These are phyloP conservation scores for Enteromius afrohamiltoni DNA, from an alignment of 2,797 vertebrate genomes.

Conservation along the genomic window DNA sequence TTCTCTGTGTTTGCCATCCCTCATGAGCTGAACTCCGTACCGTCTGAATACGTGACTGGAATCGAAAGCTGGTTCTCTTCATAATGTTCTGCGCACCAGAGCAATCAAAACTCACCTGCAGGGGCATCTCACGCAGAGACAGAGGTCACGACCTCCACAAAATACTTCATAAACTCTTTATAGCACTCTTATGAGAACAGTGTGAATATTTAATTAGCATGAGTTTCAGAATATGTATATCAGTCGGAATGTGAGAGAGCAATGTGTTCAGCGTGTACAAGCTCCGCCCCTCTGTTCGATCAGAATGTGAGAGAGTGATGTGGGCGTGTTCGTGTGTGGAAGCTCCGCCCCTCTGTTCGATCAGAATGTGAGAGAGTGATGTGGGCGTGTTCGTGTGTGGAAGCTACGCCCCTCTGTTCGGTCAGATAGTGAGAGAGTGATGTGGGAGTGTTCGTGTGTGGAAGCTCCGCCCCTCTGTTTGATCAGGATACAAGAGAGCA, in stretches of 20 bases:
- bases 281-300: conserved; percentile 26
- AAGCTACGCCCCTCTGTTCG: conserved; percentile 28
- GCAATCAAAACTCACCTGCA: conserved; percentile 15
- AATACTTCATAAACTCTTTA: neutral
- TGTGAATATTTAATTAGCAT: neutral
- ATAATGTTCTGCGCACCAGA: neutral
- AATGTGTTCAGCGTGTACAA: neutral
- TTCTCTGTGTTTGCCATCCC: neutral
- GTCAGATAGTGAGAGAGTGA: no score
- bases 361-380: neutral
- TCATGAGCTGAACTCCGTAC: neutral
- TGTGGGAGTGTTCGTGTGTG: no score
- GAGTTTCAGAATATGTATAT: neutral
- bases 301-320: neutral
- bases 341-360: conserved; percentile 27
- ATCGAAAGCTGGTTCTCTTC: neutral
- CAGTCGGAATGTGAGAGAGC: neutral
- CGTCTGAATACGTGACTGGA: neutral
- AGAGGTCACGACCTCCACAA: neutral
- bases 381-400: neutral
- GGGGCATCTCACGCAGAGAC: neutral
- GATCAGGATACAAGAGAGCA: neutral
- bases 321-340: neutral
- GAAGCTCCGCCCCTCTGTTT: neutral
- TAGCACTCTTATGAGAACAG: neutral